Evolutionary conservation across 2,888 invertebrate species (phyloP).

Genomic region (Syrista parreyssii): DNA sequence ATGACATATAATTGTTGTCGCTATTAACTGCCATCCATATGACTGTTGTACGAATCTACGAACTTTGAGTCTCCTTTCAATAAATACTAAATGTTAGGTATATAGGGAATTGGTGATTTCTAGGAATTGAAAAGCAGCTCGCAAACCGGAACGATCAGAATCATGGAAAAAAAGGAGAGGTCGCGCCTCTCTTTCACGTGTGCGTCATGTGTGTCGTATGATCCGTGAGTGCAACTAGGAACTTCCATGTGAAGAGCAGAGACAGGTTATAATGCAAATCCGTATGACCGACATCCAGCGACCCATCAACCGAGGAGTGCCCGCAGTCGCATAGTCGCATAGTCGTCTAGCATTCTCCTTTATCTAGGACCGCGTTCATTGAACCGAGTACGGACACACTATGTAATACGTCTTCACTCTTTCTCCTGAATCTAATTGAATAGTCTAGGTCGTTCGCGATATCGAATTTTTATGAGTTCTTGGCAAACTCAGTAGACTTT

Average conservation of each 20-base stretch:
- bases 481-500: neutral
- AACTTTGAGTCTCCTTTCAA: neutral
- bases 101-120: neutral
- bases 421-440: neutral
- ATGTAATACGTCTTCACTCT: neutral
- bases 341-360: constrained; percentile 41
- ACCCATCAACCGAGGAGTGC: constrained; percentile 37
- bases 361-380: constrained; percentile 51
- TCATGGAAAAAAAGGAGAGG: neutral
- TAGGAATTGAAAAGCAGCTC: neutral
- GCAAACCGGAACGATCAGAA: neutral
- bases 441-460: neutral
- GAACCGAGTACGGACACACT: constrained; percentile 34
- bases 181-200: neutral
- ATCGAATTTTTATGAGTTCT: neutral
- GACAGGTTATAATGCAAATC: constrained; percentile 57
- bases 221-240: neutral
- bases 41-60: neutral
- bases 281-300: constrained; percentile 54
- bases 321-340: constrained; percentile 18
- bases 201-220: neutral
- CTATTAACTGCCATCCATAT: neutral
- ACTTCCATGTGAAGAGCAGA: constrained; percentile 22
- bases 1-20: neutral
- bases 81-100: neutral